Conservation (phyloP, 2,797 vertebrate species). For the Acridotheres tristis region DNA sequence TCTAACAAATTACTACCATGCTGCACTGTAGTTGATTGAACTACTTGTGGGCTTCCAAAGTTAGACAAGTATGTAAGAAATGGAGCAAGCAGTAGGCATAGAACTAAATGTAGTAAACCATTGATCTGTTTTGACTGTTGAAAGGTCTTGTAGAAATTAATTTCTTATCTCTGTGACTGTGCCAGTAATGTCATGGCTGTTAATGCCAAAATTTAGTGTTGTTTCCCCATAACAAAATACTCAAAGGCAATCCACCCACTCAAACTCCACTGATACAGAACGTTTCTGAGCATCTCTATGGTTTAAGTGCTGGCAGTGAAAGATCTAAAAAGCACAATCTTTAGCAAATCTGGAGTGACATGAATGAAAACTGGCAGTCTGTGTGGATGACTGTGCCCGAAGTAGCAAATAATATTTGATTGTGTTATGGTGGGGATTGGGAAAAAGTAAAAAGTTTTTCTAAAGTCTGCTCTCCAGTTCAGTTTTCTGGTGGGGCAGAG, state of each 20-base stretch:
- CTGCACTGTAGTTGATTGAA: background rate
- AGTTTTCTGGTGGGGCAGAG: background rate
- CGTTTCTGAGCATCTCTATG: background rate
- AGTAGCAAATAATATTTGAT: background rate
- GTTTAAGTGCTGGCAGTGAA: conserved; percentile 17
- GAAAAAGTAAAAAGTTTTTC: background rate
- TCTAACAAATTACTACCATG: background rate
- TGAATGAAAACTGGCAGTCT: background rate
- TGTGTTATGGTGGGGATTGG: background rate
- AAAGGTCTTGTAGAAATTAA: background rate
- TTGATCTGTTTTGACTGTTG: background rate
- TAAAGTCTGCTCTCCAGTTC: background rate
- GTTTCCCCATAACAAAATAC: conserved; percentile 1
- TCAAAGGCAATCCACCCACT: background rate
- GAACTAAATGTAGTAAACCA: background rate
- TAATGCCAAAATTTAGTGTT: background rate
- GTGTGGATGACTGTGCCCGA: background rate
- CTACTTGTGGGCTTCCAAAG: background rate
- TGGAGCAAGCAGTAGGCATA: background rate
- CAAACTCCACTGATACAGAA: background rate
- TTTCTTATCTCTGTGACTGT: background rate
- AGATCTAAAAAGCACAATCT: background rate
- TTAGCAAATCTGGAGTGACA: background rate
- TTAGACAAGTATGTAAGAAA: background rate
- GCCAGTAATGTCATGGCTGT: background rate